A percentile compares a stretch with the other conserved stretches of the same genome.
These are phyloP conservation scores for Choloepus hoffmanni DNA, from an alignment of 2,113 vertebrate genomes.

Conservation along the genomic window DNA sequence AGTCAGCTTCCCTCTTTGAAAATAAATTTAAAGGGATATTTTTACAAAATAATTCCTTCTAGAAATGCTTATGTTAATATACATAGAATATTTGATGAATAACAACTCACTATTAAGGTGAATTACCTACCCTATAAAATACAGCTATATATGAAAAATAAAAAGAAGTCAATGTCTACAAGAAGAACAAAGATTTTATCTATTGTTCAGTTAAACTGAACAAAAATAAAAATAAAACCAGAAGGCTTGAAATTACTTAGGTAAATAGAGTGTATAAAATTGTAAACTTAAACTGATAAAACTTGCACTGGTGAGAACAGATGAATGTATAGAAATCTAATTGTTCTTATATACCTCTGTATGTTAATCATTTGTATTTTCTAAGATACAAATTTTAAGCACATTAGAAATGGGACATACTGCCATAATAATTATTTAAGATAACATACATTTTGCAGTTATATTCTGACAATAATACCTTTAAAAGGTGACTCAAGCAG, in stretches of 20 bases:
- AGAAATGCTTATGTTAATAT: constrained; percentile 25
- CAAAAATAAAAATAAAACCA: constrained; percentile 68
- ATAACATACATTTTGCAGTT: constrained; percentile 74
- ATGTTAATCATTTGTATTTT: constrained; percentile 78
- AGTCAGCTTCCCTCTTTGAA: constrained; percentile 20
- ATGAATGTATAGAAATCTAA: constrained; percentile 40
- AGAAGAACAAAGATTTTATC: constrained; percentile 65
- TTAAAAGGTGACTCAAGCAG: constrained; percentile 97
- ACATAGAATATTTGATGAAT: constrained; percentile 63
- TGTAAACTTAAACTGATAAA: constrained; percentile 61
- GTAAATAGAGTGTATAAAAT: constrained; percentile 67
- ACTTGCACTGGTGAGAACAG: constrained; percentile 57
- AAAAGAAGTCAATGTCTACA: constrained; percentile 45
- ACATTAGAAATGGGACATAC: constrained; percentile 69
- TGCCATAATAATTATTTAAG: constrained; percentile 71
- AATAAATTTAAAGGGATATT: constrained; percentile 69
- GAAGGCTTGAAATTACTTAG: constrained; percentile 69
- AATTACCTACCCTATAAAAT: constrained; percentile 57
- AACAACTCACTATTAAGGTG: constrained; percentile 65
- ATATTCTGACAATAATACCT: constrained; percentile 89
- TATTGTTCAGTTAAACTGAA: constrained; percentile 58
- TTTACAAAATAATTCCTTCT: constrained; percentile 70
- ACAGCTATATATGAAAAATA: constrained; percentile 66
- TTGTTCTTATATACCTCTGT: constrained; percentile 34
- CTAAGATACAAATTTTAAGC: constrained; percentile 76